These are phyloP conservation scores for Lasioglossum marginatum DNA, from an alignment of 2,888 invertebrate species.

Conservation along the genomic window DNA sequence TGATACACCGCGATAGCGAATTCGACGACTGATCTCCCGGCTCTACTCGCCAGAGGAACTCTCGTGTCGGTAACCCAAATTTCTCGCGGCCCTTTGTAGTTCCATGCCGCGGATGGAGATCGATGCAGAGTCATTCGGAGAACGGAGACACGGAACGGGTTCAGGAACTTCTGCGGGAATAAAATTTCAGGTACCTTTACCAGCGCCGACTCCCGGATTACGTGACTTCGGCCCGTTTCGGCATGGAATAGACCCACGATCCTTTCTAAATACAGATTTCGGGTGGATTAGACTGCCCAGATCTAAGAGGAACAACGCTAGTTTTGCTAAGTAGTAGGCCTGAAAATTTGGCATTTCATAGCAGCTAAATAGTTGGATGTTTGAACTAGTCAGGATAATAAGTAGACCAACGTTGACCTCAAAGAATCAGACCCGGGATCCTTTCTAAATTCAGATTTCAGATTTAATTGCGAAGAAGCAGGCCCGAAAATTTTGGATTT, in stretches of 20 bases:
- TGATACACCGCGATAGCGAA: not conserved
- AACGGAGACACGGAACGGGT: not conserved
- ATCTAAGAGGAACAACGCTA: too few relatives aligned
- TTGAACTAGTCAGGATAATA: too few relatives aligned
- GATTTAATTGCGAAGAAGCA: too few relatives aligned
- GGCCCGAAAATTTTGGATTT: too few relatives aligned
- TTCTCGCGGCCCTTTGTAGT: not conserved
- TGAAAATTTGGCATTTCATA: too few relatives aligned
- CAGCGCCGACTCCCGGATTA: not conserved
- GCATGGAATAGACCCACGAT: not conserved
- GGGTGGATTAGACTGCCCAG: too few relatives aligned
- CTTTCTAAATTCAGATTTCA: too few relatives aligned
- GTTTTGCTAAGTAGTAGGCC: too few relatives aligned
- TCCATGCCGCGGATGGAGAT: not conserved
- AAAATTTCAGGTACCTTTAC: not conserved
- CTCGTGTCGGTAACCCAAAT: conserved; percentile 5
- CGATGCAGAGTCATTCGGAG: not conserved
- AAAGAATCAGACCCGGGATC: too few relatives aligned
- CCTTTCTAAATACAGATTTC: not conserved
- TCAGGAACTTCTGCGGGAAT: not conserved
- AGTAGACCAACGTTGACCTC: too few relatives aligned
- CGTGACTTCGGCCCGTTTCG: not conserved
- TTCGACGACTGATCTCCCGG: not conserved
- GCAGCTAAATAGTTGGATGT: too few relatives aligned
- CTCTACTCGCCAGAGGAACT: not conserved